phyloP scores from a whole-genome alignment of 2,888 invertebrate species.

The Trimorus sp. region DNA sequence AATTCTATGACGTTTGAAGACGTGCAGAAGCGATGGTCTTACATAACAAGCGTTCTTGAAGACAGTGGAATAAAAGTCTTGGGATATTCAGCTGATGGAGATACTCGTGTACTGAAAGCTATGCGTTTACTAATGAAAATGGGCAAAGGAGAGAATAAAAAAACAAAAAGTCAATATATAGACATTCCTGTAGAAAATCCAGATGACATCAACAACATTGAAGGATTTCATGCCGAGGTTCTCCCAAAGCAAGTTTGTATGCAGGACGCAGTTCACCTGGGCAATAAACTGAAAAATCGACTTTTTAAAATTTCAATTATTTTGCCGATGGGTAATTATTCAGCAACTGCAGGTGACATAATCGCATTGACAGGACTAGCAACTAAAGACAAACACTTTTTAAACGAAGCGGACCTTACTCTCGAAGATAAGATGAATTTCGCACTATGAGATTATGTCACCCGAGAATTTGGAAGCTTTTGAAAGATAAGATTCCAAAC shows the following conservation, averaged over 20 bases:
- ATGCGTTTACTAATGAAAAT: no score
- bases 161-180: no score
- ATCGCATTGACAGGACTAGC: neutral
- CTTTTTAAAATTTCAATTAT: constrained; percentile 68
- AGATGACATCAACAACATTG: constrained; percentile 12
- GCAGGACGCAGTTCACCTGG: constrained; percentile 70
- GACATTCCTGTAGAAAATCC: no score
- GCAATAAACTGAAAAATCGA: constrained; percentile 68
- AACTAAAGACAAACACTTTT: constrained; percentile 21
- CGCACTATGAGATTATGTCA: constrained; percentile 41
- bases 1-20: no score
- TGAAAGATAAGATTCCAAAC: constrained; percentile 62
- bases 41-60: no score
- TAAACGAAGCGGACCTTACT: constrained; percentile 38
- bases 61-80: no score
- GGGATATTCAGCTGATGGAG: no score
- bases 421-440: constrained; percentile 70
- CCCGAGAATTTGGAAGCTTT: no score
- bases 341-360: constrained; percentile 66
- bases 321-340: constrained; percentile 66
- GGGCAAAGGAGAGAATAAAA: no score
- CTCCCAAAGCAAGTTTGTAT: constrained; percentile 18
- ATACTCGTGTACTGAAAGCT: no score
- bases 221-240: constrained; percentile 13
- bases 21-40: no score